phyloP scores from a whole-genome alignment of 2,797 vertebrate genomes.

The Aquila chrysaetos region DNA sequence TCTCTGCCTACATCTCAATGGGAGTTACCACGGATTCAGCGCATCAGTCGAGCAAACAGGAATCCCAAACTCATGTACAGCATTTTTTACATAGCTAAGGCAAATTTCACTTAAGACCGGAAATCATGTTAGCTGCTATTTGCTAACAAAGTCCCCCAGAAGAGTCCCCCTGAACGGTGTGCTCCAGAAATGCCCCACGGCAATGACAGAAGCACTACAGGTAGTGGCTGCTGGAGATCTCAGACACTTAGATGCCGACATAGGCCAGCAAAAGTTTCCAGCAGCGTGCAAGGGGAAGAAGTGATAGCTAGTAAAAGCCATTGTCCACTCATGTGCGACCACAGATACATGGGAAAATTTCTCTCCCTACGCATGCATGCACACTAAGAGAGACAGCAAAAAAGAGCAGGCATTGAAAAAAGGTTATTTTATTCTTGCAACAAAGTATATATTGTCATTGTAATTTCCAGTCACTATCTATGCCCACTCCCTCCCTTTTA shows the following conservation, averaged over 20 bases:
- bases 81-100: not conserved
- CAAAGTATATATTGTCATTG: not conserved
- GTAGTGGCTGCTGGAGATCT: not conserved
- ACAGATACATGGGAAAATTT: not conserved
- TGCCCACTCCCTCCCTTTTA: conserved; percentile 11
- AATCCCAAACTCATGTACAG: not conserved
- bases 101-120: not conserved
- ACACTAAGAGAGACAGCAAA: not conserved
- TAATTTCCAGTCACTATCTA: not conserved
- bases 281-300: not conserved
- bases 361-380: not conserved
- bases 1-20: not conserved
- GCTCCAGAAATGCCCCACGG: not conserved
- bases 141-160: not conserved
- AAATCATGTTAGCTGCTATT: not conserved
- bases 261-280: not conserved
- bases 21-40: not conserved
- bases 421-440: conserved; percentile 28
- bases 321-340: not conserved
- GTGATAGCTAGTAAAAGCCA: not conserved
- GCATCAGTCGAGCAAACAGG: not conserved
- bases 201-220: not conserved
- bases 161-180: not conserved
- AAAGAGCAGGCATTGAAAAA: not conserved
- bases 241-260: not conserved